Evolutionary conservation across 2,888 invertebrate species (phyloP).

Genomic region (Campopleginae sp.): DNA sequence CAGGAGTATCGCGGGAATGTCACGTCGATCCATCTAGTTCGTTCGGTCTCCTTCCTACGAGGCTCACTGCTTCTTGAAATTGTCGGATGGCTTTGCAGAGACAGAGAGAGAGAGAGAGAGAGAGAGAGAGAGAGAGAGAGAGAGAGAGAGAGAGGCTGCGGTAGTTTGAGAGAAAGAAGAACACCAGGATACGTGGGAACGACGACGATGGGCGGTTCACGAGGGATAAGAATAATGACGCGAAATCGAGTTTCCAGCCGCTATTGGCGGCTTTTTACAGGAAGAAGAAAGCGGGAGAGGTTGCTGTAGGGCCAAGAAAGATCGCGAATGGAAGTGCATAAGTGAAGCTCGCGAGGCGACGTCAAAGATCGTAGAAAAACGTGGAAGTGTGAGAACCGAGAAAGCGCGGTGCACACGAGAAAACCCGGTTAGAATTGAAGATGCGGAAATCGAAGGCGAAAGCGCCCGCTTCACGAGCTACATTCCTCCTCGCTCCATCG

Average conservation of each 20-base stretch:
- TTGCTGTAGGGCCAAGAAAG: slow-evolving; percentile 35
- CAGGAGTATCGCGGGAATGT: slow-evolving; percentile 55
- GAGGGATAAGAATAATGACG: slow-evolving; percentile 67
- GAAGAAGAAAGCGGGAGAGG: slow-evolving; percentile 1
- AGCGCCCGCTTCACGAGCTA: slow-evolving; percentile 22
- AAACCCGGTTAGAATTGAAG: slow-evolving; percentile 65
- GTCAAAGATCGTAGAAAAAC: slow-evolving; percentile 35
- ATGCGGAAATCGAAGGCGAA: slow-evolving; percentile 64
- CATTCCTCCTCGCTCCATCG: slow-evolving; percentile 29
- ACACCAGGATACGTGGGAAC: not conserved
- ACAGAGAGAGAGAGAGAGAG: not conserved
- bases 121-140: not conserved
- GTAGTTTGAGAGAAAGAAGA: slow-evolving; percentile 8
- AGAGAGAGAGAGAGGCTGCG: too few relatives aligned
- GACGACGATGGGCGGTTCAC: slow-evolving; percentile 68
- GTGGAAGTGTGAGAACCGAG: slow-evolving; percentile 26
- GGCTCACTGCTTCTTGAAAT: slow-evolving; percentile 51
- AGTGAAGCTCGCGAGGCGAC: slow-evolving; percentile 36
- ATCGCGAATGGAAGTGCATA: slow-evolving; percentile 54
- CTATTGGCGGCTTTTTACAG: slow-evolving; percentile 16
- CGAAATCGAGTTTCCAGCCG: slow-evolving; percentile 64
- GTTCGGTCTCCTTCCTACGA: slow-evolving; percentile 50
- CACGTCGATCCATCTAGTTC: slow-evolving; percentile 62
- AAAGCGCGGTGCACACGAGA: slow-evolving; percentile 47
- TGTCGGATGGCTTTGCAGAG: slow-evolving; percentile 54